Evolutionary conservation across 2,888 invertebrate species (phyloP), one percentile per base, ranked within the genome.

Genomic region (Trilocha varians): DNA sequence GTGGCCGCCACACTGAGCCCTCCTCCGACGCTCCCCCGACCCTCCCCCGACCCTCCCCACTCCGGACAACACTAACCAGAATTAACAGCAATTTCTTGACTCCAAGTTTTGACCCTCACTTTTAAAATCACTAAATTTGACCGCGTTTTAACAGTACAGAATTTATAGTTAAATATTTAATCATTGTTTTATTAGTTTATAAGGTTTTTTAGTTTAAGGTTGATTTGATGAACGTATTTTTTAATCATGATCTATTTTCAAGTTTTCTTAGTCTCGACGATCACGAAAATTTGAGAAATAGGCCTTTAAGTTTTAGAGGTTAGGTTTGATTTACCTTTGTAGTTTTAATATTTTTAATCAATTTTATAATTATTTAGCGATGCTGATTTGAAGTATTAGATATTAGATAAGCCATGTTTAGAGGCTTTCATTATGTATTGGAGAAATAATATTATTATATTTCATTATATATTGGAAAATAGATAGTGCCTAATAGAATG

Each of bases 11-110:
- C 36, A 36, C 32, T 32, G 36, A 37, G 16, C 2, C 33, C 3
- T 13, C 32, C 5, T 2, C 40, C 49, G 47, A 43, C 13, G 41
- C 46, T 36, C 51, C 53, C 53, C 35, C 46, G 45, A 46, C 47
- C 14, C 18, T 17, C 32, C n/a, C 35, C 9, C 16, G 5, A 8
- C 2, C 4, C 18, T n/a, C 39, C 13, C 37, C 35, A 41, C 16
- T 15, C 40, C 34, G 5, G n/a, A 17, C 25, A 3, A 25, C 25
- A 3, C 25, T 25, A 25, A 4, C 8, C 6, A 25, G 25, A 6
- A 1, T 25, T 9, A 25, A 25, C 8, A 25, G 11, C 6, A 25
- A 25, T n/a, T n/a, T n/a, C 25, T 1, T 25, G 11, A 25, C 25
- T 9, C 25, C 3, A 25, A 5, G 25, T 11, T 25, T 25, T 11